phyloP scores from a whole-genome alignment of 2,113 vertebrate species.

The Austrofundulus limnaeus region DNA sequence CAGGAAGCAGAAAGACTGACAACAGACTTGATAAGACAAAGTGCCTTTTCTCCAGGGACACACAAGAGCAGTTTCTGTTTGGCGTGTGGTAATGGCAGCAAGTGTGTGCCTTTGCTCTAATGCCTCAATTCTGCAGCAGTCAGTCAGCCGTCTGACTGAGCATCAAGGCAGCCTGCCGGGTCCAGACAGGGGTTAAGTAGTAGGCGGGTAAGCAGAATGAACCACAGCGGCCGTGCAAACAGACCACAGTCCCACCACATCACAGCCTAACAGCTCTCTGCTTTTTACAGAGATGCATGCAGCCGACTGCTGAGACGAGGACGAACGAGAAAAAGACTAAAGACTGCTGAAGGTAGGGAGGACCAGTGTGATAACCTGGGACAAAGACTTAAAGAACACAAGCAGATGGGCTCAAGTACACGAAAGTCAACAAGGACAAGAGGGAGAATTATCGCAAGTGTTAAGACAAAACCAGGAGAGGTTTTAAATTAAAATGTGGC shows the following conservation, averaged over 20 bases:
- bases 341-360: neutral
- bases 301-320: conserved; percentile 33
- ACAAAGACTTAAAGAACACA: neutral
- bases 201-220: conserved; percentile 47
- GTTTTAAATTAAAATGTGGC: too few relatives aligned
- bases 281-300: conserved; percentile 45
- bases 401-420: neutral
- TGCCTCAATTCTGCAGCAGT: conserved; percentile 45
- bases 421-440: conserved; percentile 7
- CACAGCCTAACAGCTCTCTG: conserved; percentile 58
- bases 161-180: conserved; percentile 32
- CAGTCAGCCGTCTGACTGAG: conserved; percentile 23
- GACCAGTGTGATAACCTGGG: neutral
- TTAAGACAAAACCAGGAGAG: neutral
- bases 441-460: conserved; percentile 4
- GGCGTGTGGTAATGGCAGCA: conserved; percentile 17
- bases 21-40: conserved; percentile 5
- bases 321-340: neutral
- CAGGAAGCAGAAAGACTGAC: conserved; percentile 22
- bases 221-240: conserved; percentile 61
- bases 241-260: conserved; percentile 65
- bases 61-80: conserved; percentile 43
- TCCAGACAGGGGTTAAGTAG: conserved; percentile 56
- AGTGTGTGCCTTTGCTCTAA: conserved; percentile 10
- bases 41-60: conserved; percentile 19